Percentiles rank a stretch among this genome's conserved stretches.
Evolutionary conservation across 2,797 vertebrate genomes (phyloP).

Genomic region (Erithacus rubecula): DNA sequence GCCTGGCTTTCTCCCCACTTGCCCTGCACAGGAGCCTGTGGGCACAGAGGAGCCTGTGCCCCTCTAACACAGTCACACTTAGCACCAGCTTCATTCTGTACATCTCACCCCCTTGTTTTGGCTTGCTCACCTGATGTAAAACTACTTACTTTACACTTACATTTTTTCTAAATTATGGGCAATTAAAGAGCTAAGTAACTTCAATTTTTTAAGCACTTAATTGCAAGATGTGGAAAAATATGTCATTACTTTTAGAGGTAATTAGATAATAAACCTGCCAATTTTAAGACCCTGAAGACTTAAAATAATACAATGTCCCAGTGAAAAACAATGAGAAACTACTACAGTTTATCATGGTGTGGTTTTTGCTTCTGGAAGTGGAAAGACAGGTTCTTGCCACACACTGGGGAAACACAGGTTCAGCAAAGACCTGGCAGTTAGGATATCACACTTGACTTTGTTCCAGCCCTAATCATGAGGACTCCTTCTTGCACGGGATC

Average conservation of each 20-base stretch:
- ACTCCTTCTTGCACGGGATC: neutral
- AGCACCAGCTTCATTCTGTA: neutral
- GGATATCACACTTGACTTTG: rapidly evolving
- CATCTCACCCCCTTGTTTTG: neutral
- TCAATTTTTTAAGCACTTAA: neutral
- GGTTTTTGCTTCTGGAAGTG: neutral
- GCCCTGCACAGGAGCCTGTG: neutral
- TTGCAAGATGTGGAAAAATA: neutral
- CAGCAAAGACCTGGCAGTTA: neutral
- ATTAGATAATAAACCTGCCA: neutral
- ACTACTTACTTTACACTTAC: neutral
- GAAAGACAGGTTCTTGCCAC: neutral
- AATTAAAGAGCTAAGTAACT: neutral
- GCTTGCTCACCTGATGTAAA: neutral
- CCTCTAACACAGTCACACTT: neutral
- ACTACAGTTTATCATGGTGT: neutral
- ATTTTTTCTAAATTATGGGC: neutral
- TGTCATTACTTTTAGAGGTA: neutral
- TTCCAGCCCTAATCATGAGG: neutral
- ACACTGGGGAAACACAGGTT: neutral
- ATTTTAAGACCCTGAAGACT: neutral
- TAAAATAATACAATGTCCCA: neutral
- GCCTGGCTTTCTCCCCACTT: neutral
- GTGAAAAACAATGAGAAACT: neutral
- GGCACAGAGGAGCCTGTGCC: neutral